Base-by-base conservation (phyloP, 2,888 invertebrate species). In the Orchesellides sinensis region DNA sequence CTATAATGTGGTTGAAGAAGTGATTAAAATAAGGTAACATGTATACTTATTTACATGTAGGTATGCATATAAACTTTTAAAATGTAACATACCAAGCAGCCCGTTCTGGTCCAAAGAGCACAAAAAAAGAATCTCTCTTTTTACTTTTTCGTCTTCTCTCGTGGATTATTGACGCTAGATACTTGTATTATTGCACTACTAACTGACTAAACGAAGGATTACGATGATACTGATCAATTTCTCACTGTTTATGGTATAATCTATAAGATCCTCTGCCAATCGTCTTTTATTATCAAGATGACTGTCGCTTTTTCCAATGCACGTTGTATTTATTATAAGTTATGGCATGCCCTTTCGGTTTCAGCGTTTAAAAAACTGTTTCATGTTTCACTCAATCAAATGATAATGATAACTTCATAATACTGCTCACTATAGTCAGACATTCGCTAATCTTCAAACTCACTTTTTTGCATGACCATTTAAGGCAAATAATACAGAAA, bases 91-190 rank as follows among this genome's bases (percentile, higher is more conserved):
- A 32, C 32, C 75, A 66, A 68, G 68, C 61, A 78, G 78, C 69
- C 69, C 78, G 78, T 78, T 78, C 69, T 78, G 78, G 78, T 78
- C 78, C 69, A 78, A 78, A 63, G 78, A 69, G 61, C 78, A 61
- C 49, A 49, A 78, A 66, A 78, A 78, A 69, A 78, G 78, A 78
- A 78, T 78, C 78, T 78, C 78, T 78, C 78, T 78, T 77, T 78
- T 78, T 69, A 27, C 23, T 32, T 68, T 61, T 72, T 72, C 45
- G 59, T 52, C 49, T 40, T 40, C 40, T 40, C 40, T 27, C n/a
- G n/a, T n/a, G n/a, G n/a, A n/a, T n/a, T n/a, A n/a, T 40, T 40
- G 40, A 40, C 40, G 40, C 40, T 40, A n/a, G n/a, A n/a, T n/a
- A n/a, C n/a, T n/a, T n/a, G n/a, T n/a, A n/a, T n/a, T n/a, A n/a